Evolutionary conservation across 2,113 vertebrate genomes (phyloP).

Genomic region (Pollachius pollachius): DNA sequence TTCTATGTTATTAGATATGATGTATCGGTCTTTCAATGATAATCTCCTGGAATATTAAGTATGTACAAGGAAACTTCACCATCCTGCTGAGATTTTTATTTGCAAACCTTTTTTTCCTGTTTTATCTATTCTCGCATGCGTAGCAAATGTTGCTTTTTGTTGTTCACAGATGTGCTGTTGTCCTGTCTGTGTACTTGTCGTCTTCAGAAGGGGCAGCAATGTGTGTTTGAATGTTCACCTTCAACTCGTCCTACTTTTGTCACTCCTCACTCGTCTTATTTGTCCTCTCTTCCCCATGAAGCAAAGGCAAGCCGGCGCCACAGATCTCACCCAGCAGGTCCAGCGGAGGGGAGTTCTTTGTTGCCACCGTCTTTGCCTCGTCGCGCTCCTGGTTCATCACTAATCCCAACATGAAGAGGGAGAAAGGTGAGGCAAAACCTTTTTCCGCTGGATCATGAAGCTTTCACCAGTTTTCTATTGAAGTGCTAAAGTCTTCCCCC

Average conservation of each 20-base stretch:
- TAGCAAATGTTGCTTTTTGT: neutral
- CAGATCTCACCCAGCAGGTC: conserved; percentile 98
- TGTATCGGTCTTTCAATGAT: too few relatives aligned
- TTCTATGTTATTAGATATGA: too few relatives aligned
- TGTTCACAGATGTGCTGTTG: neutral
- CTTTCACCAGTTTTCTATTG: neutral
- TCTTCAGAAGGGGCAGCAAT: neutral
- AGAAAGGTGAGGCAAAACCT: conserved; percentile 84
- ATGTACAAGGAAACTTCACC: too few relatives aligned
- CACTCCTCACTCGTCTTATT: too few relatives aligned
- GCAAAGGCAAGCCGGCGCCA: conserved; percentile 93
- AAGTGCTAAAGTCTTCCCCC: neutral
- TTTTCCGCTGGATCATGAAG: neutral
- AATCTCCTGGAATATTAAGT: too few relatives aligned
- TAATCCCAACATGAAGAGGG: conserved; percentile 90
- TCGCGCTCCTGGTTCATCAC: conserved; percentile 96
- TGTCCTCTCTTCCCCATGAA: conserved; percentile 51
- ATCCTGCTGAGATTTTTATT: neutral
- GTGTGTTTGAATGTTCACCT: neutral
- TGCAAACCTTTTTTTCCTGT: neutral
- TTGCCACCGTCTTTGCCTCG: conserved; percentile 88
- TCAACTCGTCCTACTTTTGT: neutral
- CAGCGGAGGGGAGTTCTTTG: conserved; percentile 91
- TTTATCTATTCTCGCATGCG: neutral
- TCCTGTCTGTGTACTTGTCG: neutral